A percentile compares a stretch with the other conserved stretches of the same genome.
Evolutionary conservation across 2,113 vertebrate species (phyloP).

Genomic region (Passer domesticus): DNA sequence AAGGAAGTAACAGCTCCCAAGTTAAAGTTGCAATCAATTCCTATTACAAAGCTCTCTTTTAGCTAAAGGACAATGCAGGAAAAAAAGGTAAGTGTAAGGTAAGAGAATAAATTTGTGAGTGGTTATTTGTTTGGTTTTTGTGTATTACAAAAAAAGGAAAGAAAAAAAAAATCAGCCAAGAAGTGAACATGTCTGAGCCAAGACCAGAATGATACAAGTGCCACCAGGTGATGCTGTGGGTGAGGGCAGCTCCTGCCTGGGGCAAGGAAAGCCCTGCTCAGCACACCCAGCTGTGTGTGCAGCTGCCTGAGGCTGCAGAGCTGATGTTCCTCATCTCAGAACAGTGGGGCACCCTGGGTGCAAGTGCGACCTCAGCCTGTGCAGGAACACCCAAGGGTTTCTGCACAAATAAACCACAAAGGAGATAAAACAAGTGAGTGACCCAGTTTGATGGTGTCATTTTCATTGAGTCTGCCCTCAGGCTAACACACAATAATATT

Average conservation of each 20-base stretch:
- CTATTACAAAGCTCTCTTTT: constrained; percentile 12
- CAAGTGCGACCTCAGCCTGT: not conserved
- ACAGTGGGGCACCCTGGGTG: not conserved
- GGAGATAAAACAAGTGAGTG: not conserved
- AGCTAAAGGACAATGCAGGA: not conserved
- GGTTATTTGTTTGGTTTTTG: not conserved
- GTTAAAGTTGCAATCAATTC: constrained; percentile 3
- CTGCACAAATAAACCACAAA: not conserved
- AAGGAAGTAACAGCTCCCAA: not conserved
- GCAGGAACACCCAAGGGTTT: not conserved
- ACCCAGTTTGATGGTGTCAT: not conserved
- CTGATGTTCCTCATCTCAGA: not conserved
- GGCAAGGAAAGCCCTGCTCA: not conserved
- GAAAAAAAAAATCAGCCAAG: not conserved
- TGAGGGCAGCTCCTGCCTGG: not conserved
- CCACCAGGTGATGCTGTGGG: not conserved
- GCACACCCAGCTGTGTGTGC: not conserved
- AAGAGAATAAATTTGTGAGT: not conserved
- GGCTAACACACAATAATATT: not conserved
- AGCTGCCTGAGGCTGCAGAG: not conserved
- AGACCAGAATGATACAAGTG: not conserved
- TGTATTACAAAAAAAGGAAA: not conserved
- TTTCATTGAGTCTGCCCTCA: not conserved
- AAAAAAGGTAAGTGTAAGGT: not conserved
- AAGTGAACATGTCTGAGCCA: accelerated